Percentiles rank a stretch among this genome's conserved stretches.
Evolutionary conservation across 2,113 vertebrate genomes (phyloP).

Genomic region (Oncorhynchus gorbuscha): DNA sequence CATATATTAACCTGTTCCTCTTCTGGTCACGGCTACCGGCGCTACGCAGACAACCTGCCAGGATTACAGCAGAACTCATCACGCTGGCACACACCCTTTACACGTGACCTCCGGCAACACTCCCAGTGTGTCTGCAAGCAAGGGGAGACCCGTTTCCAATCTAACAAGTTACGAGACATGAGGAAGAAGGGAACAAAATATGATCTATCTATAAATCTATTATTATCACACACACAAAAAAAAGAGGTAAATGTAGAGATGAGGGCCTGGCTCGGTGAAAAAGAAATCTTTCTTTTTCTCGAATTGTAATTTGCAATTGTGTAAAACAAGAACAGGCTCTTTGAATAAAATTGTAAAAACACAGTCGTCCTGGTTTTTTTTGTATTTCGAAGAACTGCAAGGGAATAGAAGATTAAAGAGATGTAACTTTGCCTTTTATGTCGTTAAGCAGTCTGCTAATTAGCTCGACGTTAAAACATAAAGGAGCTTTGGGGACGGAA

Average conservation of each 20-base stretch:
- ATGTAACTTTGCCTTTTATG: conserved; percentile 43
- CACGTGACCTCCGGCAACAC: background rate
- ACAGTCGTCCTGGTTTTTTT: conserved; percentile 9
- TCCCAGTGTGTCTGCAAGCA: background rate
- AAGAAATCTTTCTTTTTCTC: background rate
- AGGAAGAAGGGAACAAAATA: background rate
- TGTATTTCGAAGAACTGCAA: conserved; percentile 42
- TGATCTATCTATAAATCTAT: background rate
- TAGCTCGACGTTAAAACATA: conserved; percentile 27
- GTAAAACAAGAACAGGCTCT: background rate
- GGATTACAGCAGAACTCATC: conserved; percentile 44
- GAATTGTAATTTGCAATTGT: conserved; percentile 23
- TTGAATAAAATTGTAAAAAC: no score
- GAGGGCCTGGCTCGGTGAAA: background rate
- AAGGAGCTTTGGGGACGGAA: conserved; percentile 36
- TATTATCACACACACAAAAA: background rate
- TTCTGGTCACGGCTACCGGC: conserved; percentile 11
- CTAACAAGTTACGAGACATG: background rate
- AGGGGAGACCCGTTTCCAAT: background rate
- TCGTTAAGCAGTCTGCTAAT: conserved; percentile 55
- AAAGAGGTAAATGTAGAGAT: background rate
- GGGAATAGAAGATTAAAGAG: conserved; percentile 47
- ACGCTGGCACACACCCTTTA: background rate
- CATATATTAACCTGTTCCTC: conserved; percentile 51
- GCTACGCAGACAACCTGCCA: background rate